Conservation (phyloP, 2,113 vertebrate genomes). For the Sylvietta virens region DNA sequence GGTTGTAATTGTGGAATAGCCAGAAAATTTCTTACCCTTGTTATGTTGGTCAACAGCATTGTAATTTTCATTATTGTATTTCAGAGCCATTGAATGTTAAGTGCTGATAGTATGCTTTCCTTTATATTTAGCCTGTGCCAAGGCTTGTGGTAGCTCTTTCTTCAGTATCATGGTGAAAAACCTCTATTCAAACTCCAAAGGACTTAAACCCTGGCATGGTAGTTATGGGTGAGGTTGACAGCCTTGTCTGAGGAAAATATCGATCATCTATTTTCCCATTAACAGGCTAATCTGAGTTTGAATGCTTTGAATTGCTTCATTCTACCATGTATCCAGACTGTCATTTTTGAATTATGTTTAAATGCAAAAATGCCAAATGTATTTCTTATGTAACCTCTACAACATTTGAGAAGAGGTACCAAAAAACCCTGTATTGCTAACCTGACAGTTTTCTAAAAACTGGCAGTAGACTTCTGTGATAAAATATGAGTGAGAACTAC, state of each 20-base stretch:
- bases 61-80: background rate
- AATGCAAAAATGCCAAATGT: background rate
- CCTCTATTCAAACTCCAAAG: background rate
- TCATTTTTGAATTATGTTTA: background rate
- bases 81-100: background rate
- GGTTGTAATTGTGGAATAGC: background rate
- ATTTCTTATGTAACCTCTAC: background rate
- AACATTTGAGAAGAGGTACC: background rate
- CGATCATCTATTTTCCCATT: background rate
- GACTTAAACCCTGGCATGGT: background rate
- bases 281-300: background rate
- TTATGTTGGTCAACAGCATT: background rate
- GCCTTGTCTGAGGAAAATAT: background rate
- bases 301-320: background rate
- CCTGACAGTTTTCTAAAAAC: background rate
- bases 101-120: background rate
- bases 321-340: background rate
- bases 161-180: background rate
- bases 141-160: background rate
- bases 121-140: background rate
- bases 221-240: background rate
- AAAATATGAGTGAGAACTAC: background rate
- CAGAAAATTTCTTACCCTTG: background rate
- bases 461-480: background rate
- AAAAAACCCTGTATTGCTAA: background rate